Evolutionary conservation across 1,140 invertebrate species (phyloP), one percentile per base, ranked within the genome.

Genomic region (Brachionus asplanchnoidis): DNA sequence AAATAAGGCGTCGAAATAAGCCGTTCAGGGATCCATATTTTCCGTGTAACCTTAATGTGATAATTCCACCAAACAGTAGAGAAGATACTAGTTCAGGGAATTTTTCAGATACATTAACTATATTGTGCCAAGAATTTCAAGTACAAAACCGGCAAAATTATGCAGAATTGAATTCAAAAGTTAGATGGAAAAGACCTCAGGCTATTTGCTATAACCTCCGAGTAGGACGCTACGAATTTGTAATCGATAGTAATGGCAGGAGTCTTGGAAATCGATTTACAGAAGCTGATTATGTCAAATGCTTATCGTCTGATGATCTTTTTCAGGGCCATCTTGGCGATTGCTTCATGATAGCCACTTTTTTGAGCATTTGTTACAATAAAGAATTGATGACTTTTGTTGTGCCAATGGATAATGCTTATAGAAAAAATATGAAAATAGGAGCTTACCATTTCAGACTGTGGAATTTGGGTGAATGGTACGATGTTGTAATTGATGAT

Each of bases 401-500:
- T 12, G 26, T 82, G 11, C 79, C 79, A 3, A 14, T 44, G 11
- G 79, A 82, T 17, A 82, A 82, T 68, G 65, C 79, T 7, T 82
- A n/a, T 17, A 60, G 53, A 82, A 60, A 82, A 23, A 82, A 82
- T 82, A 82, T 82, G 53, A 82, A 82, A 82, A 60, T 82, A 11
- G 88, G 88, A 56, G 87, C 87, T 60, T 92, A 86, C 88, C 93
- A 92, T 86, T 94, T 94, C 89, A 89, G 93, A 50, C 93, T 94
- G 86, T 94, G 93, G 93, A 92, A 93, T 86, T 94, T 94, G 88
- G 93, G 93, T 3, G 92, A 93, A 86, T 94, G 93, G 93, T 90
- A 92, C 56, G 93, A 94, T 86, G 91, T 94, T 1, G 88, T 94
- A 1, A 91, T 95, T 1, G 94, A 95, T 87, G 94, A 95, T 87